These are phyloP conservation scores for Rhabditoides inermis DNA, from an alignment of 2,888 invertebrate species.

Conservation along the genomic window DNA sequence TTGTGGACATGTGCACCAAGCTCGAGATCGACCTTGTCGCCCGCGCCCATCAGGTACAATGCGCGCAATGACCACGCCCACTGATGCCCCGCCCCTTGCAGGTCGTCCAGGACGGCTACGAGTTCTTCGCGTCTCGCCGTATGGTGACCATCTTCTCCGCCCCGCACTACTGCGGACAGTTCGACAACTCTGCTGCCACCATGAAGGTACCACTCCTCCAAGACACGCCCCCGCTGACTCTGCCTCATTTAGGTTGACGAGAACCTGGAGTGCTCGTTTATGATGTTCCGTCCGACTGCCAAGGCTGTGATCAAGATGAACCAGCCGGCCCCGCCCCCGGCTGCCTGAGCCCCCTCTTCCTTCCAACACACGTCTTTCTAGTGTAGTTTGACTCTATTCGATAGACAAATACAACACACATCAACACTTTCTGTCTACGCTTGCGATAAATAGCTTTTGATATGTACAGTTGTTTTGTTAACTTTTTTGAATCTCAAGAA, in stretches of 20 bases:
- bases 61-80: too few relatives aligned
- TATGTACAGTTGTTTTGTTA: too few relatives aligned
- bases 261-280: conserved; percentile 39
- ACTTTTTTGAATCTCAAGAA: too few relatives aligned
- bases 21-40: conserved; percentile 59
- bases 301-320: too few relatives aligned
- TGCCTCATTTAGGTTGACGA: conserved; percentile 20
- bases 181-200: conserved; percentile 37
- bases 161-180: conserved; percentile 46
- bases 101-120: conserved; percentile 61
- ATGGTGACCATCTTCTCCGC: conserved; percentile 42
- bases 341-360: too few relatives aligned
- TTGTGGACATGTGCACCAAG: conserved; percentile 56
- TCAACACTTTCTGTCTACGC: too few relatives aligned
- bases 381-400: too few relatives aligned
- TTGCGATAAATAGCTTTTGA: too few relatives aligned
- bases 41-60: conserved; percentile 34
- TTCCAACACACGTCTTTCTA: too few relatives aligned
- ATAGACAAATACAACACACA: too few relatives aligned
- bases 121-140: conserved; percentile 55
- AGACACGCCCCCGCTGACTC: neutral
- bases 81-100: conserved; percentile 21
- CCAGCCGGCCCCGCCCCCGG: too few relatives aligned
- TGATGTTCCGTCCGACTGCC: conserved; percentile 33
- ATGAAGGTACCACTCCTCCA: conserved; percentile 30